Percentiles rank a stretch among this genome's conserved stretches.
Conservation (phyloP, 2,888 invertebrate species). For the Aphodius sticticus region DNA sequence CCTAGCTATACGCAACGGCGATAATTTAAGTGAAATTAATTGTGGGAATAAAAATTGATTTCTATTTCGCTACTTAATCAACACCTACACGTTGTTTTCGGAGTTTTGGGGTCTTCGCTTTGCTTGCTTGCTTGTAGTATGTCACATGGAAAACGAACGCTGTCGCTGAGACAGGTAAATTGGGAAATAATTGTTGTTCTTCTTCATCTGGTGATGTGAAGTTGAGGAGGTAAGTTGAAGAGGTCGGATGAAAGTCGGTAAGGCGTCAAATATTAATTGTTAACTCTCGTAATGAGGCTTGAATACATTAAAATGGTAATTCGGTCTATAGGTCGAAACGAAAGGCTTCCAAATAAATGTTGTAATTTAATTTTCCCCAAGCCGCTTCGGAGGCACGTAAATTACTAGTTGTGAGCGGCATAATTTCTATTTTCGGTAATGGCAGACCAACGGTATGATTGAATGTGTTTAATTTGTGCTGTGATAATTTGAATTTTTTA, state of each 20-base stretch:
- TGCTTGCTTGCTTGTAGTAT: not conserved
- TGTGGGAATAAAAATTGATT: slow-evolving; percentile 31
- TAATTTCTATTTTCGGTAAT: not conserved
- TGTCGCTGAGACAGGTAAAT: not conserved
- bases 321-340: not conserved
- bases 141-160: not conserved
- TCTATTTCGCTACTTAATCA: slow-evolving; percentile 28
- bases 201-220: too few species aligned
- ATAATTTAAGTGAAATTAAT: slow-evolving; percentile 30
- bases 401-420: not conserved
- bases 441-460: not conserved
- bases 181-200: not conserved
- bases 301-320: slow-evolving; percentile 4
- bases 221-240: not conserved
- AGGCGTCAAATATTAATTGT: not conserved
- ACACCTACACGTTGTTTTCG: slow-evolving; percentile 19
- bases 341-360: slow-evolving; percentile 4
- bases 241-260: not conserved
- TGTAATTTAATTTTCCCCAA: not conserved
- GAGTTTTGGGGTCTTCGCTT: not conserved
- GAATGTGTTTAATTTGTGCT: not conserved
- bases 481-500: not conserved
- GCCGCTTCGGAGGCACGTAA: not conserved
- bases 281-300: not conserved
- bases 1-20: not conserved